Conservation (phyloP, 2,797 vertebrate species). For the Macroramphosus scolopax region DNA sequence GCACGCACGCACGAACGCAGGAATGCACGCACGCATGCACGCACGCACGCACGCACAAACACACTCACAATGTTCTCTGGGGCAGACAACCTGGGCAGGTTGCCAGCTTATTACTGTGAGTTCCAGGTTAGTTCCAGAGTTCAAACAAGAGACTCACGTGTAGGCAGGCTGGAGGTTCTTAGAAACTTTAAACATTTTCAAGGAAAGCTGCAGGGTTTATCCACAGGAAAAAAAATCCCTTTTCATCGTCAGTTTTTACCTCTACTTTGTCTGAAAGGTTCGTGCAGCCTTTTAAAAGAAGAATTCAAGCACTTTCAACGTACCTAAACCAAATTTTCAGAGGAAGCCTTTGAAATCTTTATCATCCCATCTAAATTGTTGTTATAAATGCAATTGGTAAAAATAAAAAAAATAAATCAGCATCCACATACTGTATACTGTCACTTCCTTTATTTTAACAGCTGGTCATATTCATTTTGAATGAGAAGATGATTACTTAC, state of each 20-base stretch:
- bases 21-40: neutral
- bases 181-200: slow-evolving; percentile 62
- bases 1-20: neutral
- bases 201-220: slow-evolving; percentile 46
- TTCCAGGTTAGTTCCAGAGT: slow-evolving; percentile 67
- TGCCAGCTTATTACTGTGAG: slow-evolving; percentile 69
- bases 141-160: slow-evolving; percentile 57
- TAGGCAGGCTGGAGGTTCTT: slow-evolving; percentile 53
- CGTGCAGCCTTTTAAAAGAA: no score
- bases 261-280: slow-evolving; percentile 40
- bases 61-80: slow-evolving; percentile 54
- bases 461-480: no score
- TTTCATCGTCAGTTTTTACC: slow-evolving; percentile 24
- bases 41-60: slow-evolving; percentile 4
- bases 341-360: no score
- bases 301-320: no score
- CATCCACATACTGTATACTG: no score
- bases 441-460: no score
- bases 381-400: no score
- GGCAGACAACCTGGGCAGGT: slow-evolving; percentile 60
- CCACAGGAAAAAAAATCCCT: slow-evolving; percentile 19
- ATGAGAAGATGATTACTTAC: no score
- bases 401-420: no score
- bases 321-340: no score
- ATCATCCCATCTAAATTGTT: no score